phyloP scores from a whole-genome alignment of 2,888 invertebrate species.

The Plusia festucae region DNA sequence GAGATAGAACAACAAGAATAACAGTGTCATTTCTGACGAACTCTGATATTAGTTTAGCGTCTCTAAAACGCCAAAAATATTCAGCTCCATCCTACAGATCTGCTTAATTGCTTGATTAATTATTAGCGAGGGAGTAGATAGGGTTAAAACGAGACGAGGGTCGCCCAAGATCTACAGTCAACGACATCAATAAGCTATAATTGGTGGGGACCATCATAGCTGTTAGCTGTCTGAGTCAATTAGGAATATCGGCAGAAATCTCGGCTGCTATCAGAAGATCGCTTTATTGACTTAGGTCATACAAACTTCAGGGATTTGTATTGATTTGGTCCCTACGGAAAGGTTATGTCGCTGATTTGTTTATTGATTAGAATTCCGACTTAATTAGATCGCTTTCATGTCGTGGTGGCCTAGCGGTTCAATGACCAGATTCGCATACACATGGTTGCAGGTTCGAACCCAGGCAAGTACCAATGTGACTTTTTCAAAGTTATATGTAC shows the following conservation, averaged over 20 bases:
- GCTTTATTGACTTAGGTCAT: constrained; percentile 53
- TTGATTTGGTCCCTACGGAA: constrained; percentile 18
- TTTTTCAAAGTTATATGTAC: too few relatives aligned
- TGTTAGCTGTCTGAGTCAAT: constrained; percentile 80
- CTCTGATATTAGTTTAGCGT: constrained; percentile 12
- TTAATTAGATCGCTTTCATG: not conserved
- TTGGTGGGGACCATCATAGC: constrained; percentile 84
- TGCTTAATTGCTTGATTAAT: constrained; percentile 87
- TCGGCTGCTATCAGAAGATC: constrained; percentile 58
- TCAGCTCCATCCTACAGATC: constrained; percentile 68
- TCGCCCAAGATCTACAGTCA: constrained; percentile 79
- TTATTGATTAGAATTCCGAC: not conserved
- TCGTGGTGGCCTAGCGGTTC: too few relatives aligned
- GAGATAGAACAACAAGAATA: too few relatives aligned
- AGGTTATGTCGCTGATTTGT: constrained; percentile 18
- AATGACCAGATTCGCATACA: too few relatives aligned
- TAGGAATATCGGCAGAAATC: constrained; percentile 76
- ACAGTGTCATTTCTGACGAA: too few relatives aligned
- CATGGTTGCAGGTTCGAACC: too few relatives aligned
- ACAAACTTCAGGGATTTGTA: constrained; percentile 50
- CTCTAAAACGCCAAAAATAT: constrained; percentile 71
- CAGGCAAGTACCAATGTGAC: too few relatives aligned
- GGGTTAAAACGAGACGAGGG: constrained; percentile 87
- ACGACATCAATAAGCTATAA: constrained; percentile 87
- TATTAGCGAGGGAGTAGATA: constrained; percentile 82